phyloP scores from a whole-genome alignment of 2,888 invertebrate species.

The Drosophila paranaensis region DNA sequence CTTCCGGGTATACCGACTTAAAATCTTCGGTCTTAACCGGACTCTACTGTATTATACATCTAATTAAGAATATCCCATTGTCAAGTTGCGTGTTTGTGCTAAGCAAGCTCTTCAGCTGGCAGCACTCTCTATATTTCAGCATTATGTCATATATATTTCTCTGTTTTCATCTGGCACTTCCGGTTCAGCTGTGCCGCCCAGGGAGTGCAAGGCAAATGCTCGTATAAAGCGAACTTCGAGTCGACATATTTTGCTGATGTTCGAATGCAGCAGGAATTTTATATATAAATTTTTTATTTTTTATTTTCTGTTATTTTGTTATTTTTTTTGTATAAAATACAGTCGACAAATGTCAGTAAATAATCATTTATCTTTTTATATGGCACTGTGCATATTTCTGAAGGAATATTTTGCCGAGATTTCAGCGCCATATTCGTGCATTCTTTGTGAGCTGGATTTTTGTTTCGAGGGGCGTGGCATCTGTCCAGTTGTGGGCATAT shows the following conservation, averaged over 20 bases:
- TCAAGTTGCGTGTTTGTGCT: not conserved
- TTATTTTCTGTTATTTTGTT: not conserved
- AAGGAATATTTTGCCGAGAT: constrained; percentile 20
- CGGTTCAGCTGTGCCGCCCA: constrained; percentile 6
- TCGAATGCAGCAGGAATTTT: not conserved
- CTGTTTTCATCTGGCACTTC: constrained; percentile 24
- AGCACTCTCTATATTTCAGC: not conserved
- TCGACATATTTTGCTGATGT: constrained; percentile 2
- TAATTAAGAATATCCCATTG: not conserved
- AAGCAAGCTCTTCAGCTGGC: not conserved
- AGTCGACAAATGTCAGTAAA: constrained; percentile 18
- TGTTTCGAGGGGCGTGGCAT: constrained; percentile 7
- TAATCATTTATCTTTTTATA: constrained; percentile 13
- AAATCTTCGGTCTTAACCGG: too few relatives aligned
- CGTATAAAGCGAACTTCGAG: constrained; percentile 3
- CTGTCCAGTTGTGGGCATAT: constrained; percentile 59
- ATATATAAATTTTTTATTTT: not conserved
- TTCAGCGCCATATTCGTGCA: constrained; percentile 20
- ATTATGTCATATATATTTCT: constrained; percentile 4
- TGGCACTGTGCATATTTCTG: constrained; percentile 18
- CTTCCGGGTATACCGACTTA: too few relatives aligned
- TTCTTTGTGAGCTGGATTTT: not conserved
- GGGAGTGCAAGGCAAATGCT: constrained; percentile 16
- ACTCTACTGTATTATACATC: too few relatives aligned
- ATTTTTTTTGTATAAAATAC: constrained; percentile 3